Conservation (phyloP, 2,888 invertebrate species). For the Acleris sparsana region DNA sequence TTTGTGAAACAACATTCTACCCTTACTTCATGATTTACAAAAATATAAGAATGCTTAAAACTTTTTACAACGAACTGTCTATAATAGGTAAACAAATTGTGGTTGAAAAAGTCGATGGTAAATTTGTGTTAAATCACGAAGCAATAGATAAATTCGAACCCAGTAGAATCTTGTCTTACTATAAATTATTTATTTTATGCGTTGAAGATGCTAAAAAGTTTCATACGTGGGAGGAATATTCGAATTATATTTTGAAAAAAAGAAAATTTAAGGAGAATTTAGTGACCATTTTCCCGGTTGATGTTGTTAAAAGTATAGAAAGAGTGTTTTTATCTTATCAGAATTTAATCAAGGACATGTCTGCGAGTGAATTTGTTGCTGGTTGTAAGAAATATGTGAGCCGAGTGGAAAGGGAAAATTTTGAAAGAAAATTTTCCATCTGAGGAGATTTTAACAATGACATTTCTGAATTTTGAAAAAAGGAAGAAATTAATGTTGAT, state of each 20-base stretch:
- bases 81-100: slow-evolving; percentile 42
- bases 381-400: slow-evolving; percentile 36
- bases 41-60: slow-evolving; percentile 36
- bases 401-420: slow-evolving; percentile 43
- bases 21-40: slow-evolving; percentile 45
- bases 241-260: slow-evolving; percentile 39
- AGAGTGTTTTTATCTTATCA: slow-evolving; percentile 37
- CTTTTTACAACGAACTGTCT: slow-evolving; percentile 47
- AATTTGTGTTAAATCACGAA: slow-evolving; percentile 40
- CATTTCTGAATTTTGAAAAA: too few relatives aligned
- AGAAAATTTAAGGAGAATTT: slow-evolving; percentile 38
- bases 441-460: too few relatives aligned
- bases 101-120: slow-evolving; percentile 39
- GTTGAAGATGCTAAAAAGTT: slow-evolving; percentile 37
- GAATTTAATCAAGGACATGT: slow-evolving; percentile 22
- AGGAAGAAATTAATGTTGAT: too few relatives aligned
- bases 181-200: slow-evolving; percentile 40
- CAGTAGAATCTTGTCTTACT: slow-evolving; percentile 40
- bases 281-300: slow-evolving; percentile 41
- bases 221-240: slow-evolving; percentile 39
- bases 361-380: slow-evolving; percentile 39
- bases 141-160: slow-evolving; percentile 42
- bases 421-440: slow-evolving; percentile 34
- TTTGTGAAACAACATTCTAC: slow-evolving; percentile 47
- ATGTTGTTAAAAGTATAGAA: slow-evolving; percentile 25